A percentile compares a stretch with the other conserved stretches of the same genome.
Evolutionary conservation across 1,140 invertebrate genomes (phyloP).

Genomic region (Vollenhovia emeryi): DNA sequence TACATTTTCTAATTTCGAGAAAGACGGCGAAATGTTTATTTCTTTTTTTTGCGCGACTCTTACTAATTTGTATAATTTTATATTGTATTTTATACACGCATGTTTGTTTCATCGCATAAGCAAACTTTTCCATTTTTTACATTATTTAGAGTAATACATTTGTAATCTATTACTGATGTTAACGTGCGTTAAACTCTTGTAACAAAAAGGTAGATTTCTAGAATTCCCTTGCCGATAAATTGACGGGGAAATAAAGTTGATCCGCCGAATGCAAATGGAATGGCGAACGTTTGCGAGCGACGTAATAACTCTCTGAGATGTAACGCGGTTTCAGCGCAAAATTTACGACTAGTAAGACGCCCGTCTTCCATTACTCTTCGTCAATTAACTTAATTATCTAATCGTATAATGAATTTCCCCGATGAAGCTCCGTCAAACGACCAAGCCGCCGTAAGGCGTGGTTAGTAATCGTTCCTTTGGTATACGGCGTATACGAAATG

Average conservation of each 20-base stretch:
- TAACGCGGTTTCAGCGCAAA: slow-evolving; percentile 43
- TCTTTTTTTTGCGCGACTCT: background rate
- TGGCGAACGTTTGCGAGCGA: slow-evolving; percentile 3
- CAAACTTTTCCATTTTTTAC: background rate
- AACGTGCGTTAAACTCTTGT: background rate
- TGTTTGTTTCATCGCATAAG: background rate
- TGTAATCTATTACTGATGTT: background rate
- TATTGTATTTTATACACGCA: background rate
- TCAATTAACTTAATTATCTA: slow-evolving; percentile 84
- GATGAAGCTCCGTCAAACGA: slow-evolving; percentile 74
- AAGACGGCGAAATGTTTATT: background rate
- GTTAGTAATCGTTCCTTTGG: slow-evolving; percentile 63
- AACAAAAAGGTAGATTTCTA: background rate
- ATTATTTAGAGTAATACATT: background rate
- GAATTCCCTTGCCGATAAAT: background rate
- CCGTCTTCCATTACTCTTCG: slow-evolving; percentile 75
- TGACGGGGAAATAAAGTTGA: slow-evolving; percentile 3
- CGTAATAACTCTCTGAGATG: slow-evolving; percentile 45
- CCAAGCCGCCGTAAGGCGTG: slow-evolving; percentile 57
- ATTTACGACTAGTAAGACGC: slow-evolving; percentile 77
- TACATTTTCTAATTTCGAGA: background rate
- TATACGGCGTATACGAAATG: slow-evolving; percentile 63
- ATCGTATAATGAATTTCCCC: slow-evolving; percentile 82
- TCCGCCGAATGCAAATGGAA: slow-evolving; percentile 13
- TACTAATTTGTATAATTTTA: background rate